Evolutionary conservation across 2,888 invertebrate genomes (phyloP).

Genomic region (Cheilosia urbana): DNA sequence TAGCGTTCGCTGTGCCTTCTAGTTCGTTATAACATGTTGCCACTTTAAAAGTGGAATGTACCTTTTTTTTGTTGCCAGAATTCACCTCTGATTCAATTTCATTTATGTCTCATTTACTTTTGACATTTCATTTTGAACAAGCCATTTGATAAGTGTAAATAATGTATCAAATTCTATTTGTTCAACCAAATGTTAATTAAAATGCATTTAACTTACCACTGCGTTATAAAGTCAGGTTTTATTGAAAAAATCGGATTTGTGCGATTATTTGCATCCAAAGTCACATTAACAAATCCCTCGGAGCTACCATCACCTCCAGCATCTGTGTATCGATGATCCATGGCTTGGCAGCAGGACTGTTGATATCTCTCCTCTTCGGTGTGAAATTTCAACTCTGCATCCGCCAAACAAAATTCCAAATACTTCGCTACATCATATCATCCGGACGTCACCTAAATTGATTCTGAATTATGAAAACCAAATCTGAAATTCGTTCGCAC

Average conservation of each 20-base stretch:
- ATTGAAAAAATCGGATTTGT: constrained; percentile 90
- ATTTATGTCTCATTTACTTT: background rate
- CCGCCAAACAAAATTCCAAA: constrained; percentile 6
- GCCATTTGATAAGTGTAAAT: background rate
- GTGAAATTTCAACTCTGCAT: constrained; percentile 58
- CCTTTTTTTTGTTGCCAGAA: no score
- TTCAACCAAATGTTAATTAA: background rate
- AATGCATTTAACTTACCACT: constrained; percentile 87
- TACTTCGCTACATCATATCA: constrained; percentile 62
- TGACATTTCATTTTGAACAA: background rate
- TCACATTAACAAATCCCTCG: constrained; percentile 81
- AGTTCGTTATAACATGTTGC: no score
- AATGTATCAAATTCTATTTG: background rate
- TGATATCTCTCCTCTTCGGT: constrained; percentile 48
- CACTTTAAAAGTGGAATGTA: background rate
- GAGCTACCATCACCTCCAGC: constrained; percentile 58
- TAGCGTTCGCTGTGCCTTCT: no score
- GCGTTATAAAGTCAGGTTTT: constrained; percentile 90
- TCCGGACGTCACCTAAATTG: constrained; percentile 51
- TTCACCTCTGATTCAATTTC: no score
- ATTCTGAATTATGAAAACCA: constrained; percentile 56
- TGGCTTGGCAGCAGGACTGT: constrained; percentile 55
- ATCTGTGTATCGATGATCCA: constrained; percentile 70
- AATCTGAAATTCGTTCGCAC: constrained; percentile 39
- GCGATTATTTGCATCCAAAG: constrained; percentile 86